Evolutionary conservation across 2,797 vertebrate genomes (phyloP).

Genomic region (Centropyge bicolor): DNA sequence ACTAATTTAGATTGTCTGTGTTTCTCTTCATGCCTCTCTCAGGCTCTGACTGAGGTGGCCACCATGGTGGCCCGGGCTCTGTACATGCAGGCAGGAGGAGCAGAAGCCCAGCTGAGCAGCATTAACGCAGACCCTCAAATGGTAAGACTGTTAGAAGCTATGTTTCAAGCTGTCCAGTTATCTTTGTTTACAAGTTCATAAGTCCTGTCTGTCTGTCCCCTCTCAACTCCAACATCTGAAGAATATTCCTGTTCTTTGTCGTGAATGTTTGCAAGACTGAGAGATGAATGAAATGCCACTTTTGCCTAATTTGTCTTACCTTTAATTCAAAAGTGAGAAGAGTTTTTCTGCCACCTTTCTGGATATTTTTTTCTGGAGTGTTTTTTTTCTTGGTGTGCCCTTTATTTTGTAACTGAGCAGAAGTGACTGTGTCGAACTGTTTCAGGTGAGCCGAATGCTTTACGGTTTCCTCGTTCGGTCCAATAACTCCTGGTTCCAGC

Average conservation of each 20-base stretch:
- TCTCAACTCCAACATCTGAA: neutral
- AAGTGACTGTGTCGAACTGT: neutral
- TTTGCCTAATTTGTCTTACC: neutral
- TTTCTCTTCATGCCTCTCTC: neutral
- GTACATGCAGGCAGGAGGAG: conserved; percentile 90
- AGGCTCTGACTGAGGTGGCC: conserved; percentile 91
- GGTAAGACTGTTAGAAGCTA: conserved; percentile 74
- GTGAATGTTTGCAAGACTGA: neutral
- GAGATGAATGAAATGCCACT: neutral
- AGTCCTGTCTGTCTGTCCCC: fast-evolving
- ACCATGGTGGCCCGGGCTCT: conserved; percentile 89
- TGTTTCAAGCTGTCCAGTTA: neutral
- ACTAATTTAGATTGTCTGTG: neutral
- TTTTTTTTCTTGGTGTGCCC: neutral
- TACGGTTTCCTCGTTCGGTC: conserved; percentile 91
- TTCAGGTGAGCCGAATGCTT: conserved; percentile 90
- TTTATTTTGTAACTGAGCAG: neutral
- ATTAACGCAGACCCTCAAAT: conserved; percentile 88
- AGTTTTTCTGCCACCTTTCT: neutral
- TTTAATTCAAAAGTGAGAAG: neutral
- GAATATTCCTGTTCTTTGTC: neutral
- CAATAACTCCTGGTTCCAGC: conserved; percentile 94
- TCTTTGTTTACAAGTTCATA: neutral
- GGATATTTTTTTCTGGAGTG: neutral
- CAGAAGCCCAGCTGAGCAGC: conserved; percentile 26